Evolutionary conservation across 1,140 invertebrate genomes (phyloP).

Genomic region (Drosophila bipectinata): DNA sequence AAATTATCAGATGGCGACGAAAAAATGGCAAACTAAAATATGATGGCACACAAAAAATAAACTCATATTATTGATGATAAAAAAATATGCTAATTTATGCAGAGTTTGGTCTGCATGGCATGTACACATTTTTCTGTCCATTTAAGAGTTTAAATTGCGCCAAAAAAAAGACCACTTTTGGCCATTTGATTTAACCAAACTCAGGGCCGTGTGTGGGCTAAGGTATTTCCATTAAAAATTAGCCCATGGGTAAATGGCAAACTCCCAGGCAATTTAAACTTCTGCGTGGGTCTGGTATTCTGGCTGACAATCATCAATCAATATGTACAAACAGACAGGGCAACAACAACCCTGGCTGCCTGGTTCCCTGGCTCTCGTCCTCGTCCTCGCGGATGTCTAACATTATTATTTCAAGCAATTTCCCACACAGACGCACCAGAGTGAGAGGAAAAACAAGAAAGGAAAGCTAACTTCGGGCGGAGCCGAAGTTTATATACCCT

Average conservation of each 20-base stretch:
- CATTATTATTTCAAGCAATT: slow-evolving; percentile 81
- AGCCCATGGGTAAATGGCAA: slow-evolving; percentile 51
- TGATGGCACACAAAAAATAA: background rate
- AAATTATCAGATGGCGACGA: background rate
- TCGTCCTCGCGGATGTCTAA: slow-evolving; percentile 46
- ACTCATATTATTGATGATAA: no score
- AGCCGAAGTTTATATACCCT: no score
- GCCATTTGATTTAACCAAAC: slow-evolving; percentile 63
- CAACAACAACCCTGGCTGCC: slow-evolving; percentile 11
- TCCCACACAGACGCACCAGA: slow-evolving; percentile 60
- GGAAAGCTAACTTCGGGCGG: no score
- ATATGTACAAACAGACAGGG: slow-evolving; percentile 60
- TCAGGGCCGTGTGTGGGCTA: slow-evolving; percentile 53
- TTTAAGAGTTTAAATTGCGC: slow-evolving; percentile 26
- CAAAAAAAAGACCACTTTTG: slow-evolving; percentile 11
- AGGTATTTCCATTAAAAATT: slow-evolving; percentile 76
- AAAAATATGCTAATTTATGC: slow-evolving; percentile 3
- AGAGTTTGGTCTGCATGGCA: background rate
- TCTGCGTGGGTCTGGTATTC: slow-evolving; percentile 44
- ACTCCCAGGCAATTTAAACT: slow-evolving; percentile 68
- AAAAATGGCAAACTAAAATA: background rate
- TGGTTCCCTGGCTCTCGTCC: background rate
- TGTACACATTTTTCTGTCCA: slow-evolving; percentile 17
- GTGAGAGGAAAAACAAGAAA: slow-evolving; percentile 33
- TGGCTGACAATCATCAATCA: slow-evolving; percentile 76